Evolutionary conservation across 2,888 invertebrate species (phyloP).

Genomic region (Oxytorus armatus): DNA sequence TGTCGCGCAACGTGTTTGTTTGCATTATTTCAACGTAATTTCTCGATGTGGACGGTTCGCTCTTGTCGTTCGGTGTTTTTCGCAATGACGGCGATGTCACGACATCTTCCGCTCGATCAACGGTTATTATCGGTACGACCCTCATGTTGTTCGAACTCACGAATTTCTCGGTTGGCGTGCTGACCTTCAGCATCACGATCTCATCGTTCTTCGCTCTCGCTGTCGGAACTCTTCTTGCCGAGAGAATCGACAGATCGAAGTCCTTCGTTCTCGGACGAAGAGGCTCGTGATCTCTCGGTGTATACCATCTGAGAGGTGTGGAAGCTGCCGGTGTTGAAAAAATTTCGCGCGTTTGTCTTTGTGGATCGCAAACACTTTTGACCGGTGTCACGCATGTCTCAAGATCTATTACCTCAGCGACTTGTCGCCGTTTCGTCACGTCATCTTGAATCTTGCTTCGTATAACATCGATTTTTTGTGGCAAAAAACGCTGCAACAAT

Average conservation of each 20-base stretch:
- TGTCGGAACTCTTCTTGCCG: constrained; percentile 5
- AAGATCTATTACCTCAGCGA: constrained; percentile 76
- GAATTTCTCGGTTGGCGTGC: constrained; percentile 13
- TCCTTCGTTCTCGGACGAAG: constrained; percentile 11
- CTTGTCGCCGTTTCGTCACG: constrained; percentile 37
- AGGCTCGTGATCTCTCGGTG: constrained; percentile 11
- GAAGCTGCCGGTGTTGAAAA: constrained; percentile 50
- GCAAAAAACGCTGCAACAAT: constrained; percentile 75
- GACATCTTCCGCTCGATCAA: constrained; percentile 36
- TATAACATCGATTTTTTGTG: constrained; percentile 70
- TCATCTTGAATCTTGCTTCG: constrained; percentile 40
- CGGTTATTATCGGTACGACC: constrained; percentile 25
- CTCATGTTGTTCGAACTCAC: neutral
- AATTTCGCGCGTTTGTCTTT: constrained; percentile 20
- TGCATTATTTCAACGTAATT: constrained; percentile 54
- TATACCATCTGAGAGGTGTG: constrained; percentile 54
- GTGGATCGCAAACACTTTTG: neutral
- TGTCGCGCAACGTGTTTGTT: constrained; percentile 78
- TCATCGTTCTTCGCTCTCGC: constrained; percentile 23
- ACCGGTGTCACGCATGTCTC: constrained; percentile 71
- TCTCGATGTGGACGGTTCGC: constrained; percentile 41
- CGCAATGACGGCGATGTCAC: neutral
- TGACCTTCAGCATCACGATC: constrained; percentile 26
- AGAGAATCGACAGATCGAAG: constrained; percentile 35
- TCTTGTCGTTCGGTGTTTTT: neutral